phyloP scores from a whole-genome alignment of 2,888 invertebrate genomes.

The Onthophagus sagittarius region DNA sequence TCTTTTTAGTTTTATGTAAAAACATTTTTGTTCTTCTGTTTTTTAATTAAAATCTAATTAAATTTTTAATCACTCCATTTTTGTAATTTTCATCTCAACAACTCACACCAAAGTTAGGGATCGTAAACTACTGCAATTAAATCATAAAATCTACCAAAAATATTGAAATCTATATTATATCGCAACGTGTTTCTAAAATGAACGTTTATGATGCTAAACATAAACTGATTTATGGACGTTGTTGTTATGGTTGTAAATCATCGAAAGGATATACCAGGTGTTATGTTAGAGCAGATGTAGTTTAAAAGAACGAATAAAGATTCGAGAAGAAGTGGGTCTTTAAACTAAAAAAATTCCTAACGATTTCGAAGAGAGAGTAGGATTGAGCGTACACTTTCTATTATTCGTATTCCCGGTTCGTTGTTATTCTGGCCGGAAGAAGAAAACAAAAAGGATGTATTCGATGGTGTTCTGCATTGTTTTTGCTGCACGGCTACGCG shows the following conservation, averaged over 20 bases:
- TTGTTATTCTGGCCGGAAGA: not conserved
- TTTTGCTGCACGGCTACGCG: not conserved
- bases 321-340: not conserved
- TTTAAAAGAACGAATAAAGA: not conserved
- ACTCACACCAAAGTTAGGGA: too few species aligned
- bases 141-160: too few species aligned
- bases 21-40: too few species aligned
- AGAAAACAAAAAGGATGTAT: not conserved
- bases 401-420: not conserved
- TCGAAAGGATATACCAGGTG: not conserved
- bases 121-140: too few species aligned
- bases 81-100: too few species aligned
- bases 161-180: too few species aligned
- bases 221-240: not conserved
- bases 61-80: too few species aligned
- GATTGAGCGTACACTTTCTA: not conserved
- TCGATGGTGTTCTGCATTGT: not conserved
- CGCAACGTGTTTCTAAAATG: not conserved
- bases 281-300: not conserved
- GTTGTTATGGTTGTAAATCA: not conserved
- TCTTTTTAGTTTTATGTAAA: too few species aligned
- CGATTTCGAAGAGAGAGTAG: not conserved
- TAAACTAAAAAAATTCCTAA: not conserved
- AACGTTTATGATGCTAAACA: not conserved
- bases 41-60: too few species aligned